Percentiles rank a stretch among this genome's conserved stretches.
phyloP scores from a whole-genome alignment of 2,797 vertebrate species.

The Merluccius polli region DNA sequence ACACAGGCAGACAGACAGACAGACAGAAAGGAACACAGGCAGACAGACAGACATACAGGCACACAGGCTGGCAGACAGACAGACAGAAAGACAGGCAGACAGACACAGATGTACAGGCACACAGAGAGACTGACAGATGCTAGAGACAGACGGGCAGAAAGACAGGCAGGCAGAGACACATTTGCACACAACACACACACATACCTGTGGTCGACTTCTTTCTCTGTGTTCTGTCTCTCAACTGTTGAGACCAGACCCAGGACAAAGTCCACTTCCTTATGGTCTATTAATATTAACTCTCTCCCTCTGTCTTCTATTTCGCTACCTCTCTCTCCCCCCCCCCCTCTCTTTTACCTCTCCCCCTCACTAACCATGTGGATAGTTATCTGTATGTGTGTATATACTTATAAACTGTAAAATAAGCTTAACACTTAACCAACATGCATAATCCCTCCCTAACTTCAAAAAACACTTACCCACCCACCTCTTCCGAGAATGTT shows the following conservation, averaged over 20 bases:
- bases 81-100: not conserved
- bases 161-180: not conserved
- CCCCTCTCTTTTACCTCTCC: no score
- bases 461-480: no score
- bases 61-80: not conserved
- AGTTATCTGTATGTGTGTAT: no score
- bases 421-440: no score
- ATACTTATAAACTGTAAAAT: no score
- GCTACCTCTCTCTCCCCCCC: not conserved
- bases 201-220: not conserved
- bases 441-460: no score
- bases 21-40: not conserved
- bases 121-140: not conserved
- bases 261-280: constrained; percentile 68
- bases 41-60: not conserved
- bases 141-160: not conserved
- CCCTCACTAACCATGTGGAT: no score
- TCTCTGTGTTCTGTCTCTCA: not conserved
- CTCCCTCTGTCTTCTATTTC: no score
- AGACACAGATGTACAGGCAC: not conserved
- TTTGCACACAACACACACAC: not conserved
- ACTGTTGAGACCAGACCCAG: not conserved
- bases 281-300: constrained; percentile 51
- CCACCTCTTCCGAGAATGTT: no score
- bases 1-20: not conserved